Evolutionary conservation across 2,797 vertebrate genomes (phyloP), one percentile per base, ranked within the genome.

Genomic region (Babyrousa celebensis): DNA sequence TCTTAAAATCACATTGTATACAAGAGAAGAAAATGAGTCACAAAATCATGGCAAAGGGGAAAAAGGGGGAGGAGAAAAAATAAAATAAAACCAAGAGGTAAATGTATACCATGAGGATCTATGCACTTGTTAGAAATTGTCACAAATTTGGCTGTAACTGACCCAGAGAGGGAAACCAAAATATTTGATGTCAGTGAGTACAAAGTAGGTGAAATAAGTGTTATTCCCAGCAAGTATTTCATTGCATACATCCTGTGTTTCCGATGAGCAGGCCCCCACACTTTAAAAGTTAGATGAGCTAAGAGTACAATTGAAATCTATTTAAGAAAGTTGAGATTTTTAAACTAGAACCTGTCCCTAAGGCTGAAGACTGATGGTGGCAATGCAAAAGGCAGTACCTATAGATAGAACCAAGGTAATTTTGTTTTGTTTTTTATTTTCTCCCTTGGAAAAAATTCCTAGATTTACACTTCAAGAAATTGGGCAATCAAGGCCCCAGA

Each of bases 21-120:
- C 79, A 77, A 74, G 74, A 92, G 89, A 92, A 96, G 89, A 80
- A 96, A 97, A 93, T 87, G 84, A 95, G 68, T 96, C 94, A 96
- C 6, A 29, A 95, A 92, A 65, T 91, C 52, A 89, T 52, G 48
- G 85, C n/a, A 74, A 85, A 89, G 72, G 52, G 67, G 54, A 36
- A 63, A 52, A 86, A 85, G 54, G 7, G 2, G 23, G 32, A 62
- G 25, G 36, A 80, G 9, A 52, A 89, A 32, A 94, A 65, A 63
- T 58, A 72, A 70, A 83, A 80, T 74, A 87, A 89, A 97, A 68
- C 11, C 0, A 25, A 77, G 48, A 80, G 91, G 58, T 36, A 32
- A 92, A 17, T 20, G 7, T 23, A 12, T 68, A 8, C 52, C 18
- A 4, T 1, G 23, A 1, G 52, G 10, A 6, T 70, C 12, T 27